A percentile compares a stretch with the other conserved stretches of the same genome.
Evolutionary conservation across 2,113 vertebrate species (phyloP).

Genomic region (Penelope pileata): DNA sequence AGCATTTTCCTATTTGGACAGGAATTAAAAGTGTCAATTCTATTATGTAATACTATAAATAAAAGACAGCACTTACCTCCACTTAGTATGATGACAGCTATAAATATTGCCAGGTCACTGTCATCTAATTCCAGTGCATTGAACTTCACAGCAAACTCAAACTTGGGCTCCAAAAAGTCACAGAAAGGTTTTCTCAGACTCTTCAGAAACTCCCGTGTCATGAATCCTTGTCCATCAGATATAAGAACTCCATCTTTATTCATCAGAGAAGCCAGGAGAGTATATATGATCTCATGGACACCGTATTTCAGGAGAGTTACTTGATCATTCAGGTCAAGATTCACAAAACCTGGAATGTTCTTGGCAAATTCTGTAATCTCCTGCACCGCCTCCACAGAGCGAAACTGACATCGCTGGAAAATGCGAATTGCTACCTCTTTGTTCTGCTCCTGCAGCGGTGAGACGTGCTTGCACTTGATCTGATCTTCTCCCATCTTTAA

Average conservation of each 20-base stretch:
- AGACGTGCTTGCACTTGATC: conserved; percentile 87
- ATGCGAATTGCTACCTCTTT: conserved; percentile 94
- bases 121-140: conserved; percentile 97
- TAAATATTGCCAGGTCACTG: conserved; percentile 97
- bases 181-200: conserved; percentile 95
- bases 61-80: conserved; percentile 84
- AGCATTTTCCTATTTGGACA: background rate
- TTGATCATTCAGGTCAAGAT: conserved; percentile 96
- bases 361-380: conserved; percentile 98
- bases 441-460: conserved; percentile 83
- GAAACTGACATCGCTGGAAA: conserved; percentile 94
- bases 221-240: conserved; percentile 96
- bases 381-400: conserved; percentile 93
- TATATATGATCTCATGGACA: conserved; percentile 95
- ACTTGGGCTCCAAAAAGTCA: conserved; percentile 99
- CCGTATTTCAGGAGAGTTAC: conserved; percentile 97
- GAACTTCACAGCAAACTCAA: conserved; percentile 98
- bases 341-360: conserved; percentile 93
- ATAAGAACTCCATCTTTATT: conserved; percentile 98
- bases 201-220: conserved; percentile 98
- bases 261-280: conserved; percentile 96
- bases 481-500: conserved; percentile 95
- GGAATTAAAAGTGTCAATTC: background rate
- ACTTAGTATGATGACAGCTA: conserved; percentile 97
- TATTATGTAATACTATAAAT: background rate